phyloP scores from a whole-genome alignment of 1,140 invertebrate genomes.

The Sesamia nonagrioides region DNA sequence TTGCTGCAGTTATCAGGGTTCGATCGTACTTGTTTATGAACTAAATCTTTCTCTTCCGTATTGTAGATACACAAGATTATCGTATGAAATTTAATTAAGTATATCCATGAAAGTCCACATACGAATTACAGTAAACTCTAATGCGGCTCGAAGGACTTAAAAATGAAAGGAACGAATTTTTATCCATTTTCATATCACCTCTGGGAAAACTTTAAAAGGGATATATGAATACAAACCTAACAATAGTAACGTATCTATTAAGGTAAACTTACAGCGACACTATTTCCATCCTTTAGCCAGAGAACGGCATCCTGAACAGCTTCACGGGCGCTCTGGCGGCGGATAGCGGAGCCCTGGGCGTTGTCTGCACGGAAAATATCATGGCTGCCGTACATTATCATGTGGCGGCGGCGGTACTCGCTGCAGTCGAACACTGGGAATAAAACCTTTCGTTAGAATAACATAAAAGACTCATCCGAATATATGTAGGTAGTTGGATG shows the following conservation, averaged over 20 bases:
- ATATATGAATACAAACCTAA: no score
- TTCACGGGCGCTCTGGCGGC: slow-evolving; percentile 93
- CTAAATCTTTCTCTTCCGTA: not conserved
- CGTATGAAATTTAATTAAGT: not conserved
- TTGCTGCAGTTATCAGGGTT: not conserved
- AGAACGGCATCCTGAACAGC: slow-evolving; percentile 94
- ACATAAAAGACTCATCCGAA: not conserved
- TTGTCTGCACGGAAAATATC: slow-evolving; percentile 96
- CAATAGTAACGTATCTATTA: no score
- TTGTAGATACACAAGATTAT: not conserved
- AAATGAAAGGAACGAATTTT: no score
- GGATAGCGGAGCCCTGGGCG: slow-evolving; percentile 92
- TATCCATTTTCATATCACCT: no score
- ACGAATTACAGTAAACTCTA: no score
- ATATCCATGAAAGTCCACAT: no score
- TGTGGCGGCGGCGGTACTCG: slow-evolving; percentile 93
- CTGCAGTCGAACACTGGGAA: slow-evolving; percentile 95
- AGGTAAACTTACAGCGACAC: slow-evolving; percentile 92
- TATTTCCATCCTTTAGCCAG: slow-evolving; percentile 93
- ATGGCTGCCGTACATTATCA: slow-evolving; percentile 93
- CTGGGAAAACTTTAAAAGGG: no score
- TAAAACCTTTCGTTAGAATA: not conserved
- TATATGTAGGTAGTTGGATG: no score
- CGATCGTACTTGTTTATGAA: not conserved
- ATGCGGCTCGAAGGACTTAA: no score